Evolutionary conservation across 2,888 invertebrate genomes (phyloP).

Genomic region (Pyrrhosoma nymphula): DNA sequence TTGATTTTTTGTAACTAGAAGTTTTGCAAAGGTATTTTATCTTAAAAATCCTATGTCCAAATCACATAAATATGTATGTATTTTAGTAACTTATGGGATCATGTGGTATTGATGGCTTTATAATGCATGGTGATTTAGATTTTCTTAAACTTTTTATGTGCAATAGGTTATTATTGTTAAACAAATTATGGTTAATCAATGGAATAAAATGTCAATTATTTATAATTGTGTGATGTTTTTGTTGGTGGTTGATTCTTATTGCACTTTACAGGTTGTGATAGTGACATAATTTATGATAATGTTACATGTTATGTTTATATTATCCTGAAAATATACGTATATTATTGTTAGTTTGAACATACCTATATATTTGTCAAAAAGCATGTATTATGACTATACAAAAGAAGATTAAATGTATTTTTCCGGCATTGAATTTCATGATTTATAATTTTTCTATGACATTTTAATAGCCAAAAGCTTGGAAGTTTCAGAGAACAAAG

Average conservation of each 20-base stretch:
- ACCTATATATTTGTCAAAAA: conserved; percentile 6
- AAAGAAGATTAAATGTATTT: conserved; percentile 59
- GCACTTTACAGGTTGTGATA: not conserved
- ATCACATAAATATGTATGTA: not conserved
- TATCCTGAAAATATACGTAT: not conserved
- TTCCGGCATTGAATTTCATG: conserved; percentile 34
- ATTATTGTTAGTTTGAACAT: not conserved
- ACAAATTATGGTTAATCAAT: not conserved
- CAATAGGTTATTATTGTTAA: not conserved
- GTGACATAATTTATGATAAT: conserved; percentile 1
- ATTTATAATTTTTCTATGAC: not conserved
- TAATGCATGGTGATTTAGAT: not conserved
- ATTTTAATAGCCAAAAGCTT: too few species aligned
- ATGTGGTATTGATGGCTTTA: not conserved
- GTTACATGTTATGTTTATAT: not conserved
- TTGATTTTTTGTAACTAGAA: not conserved
- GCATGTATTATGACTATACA: not conserved
- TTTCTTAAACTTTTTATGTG: not conserved
- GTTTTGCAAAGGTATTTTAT: not conserved
- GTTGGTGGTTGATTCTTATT: not conserved
- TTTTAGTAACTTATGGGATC: not conserved
- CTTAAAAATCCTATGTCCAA: not conserved
- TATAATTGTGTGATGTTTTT: not conserved
- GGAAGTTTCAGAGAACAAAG: too few species aligned
- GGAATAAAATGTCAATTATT: not conserved